These are phyloP conservation scores for Lucinisca nassula DNA, from an alignment of 2,888 invertebrate genomes.

Conservation along the genomic window DNA sequence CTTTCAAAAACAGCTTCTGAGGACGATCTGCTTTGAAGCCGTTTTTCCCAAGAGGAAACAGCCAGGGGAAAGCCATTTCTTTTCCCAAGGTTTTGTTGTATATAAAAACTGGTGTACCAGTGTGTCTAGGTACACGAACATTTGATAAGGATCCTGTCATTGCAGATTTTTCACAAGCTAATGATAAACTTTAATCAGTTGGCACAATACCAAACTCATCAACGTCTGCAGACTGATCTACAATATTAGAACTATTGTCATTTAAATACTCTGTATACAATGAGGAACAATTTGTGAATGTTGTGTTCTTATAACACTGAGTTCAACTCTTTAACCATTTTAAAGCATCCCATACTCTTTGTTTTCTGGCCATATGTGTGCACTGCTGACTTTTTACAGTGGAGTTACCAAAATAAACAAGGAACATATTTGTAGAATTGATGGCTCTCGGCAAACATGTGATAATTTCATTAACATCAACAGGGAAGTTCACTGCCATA, in stretches of 20 bases:
- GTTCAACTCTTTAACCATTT: background rate
- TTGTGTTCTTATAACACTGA: background rate
- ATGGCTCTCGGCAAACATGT: background rate
- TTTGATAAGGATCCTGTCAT: background rate
- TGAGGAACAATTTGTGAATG: background rate
- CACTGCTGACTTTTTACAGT: background rate
- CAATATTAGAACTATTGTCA: background rate
- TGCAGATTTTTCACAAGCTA: background rate
- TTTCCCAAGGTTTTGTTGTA: background rate
- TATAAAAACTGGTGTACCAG: background rate
- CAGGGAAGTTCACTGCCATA: background rate
- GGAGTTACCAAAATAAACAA: background rate
- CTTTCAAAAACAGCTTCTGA: background rate
- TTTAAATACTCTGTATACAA: background rate
- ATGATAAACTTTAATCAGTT: conserved; percentile 1
- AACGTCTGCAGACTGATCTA: background rate
- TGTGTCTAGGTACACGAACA: background rate
- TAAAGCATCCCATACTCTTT: background rate
- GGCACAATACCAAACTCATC: background rate
- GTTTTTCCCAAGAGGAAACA: conserved; percentile 10
- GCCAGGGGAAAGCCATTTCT: conserved; percentile 30
- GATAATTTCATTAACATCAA: background rate
- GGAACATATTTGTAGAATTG: background rate
- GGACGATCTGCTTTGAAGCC: background rate
- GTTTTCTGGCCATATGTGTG: background rate